Base-by-base conservation (phyloP, 2,797 vertebrate genomes). In the Gadopsis bispinosus region DNA sequence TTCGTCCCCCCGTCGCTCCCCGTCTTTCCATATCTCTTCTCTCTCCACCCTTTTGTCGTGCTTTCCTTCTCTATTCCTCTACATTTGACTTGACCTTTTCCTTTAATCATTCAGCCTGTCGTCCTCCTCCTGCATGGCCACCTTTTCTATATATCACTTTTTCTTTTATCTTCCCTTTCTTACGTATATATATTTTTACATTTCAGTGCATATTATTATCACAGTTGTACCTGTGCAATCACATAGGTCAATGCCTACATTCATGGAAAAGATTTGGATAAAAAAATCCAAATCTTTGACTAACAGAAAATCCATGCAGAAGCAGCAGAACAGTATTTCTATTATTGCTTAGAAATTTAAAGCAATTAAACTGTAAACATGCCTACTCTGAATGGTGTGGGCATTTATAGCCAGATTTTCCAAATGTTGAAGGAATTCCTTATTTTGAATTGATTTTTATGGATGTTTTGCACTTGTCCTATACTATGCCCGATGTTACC, bases 21-120 rank as follows among this genome's bases (percentile, higher is more conserved):
- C 83, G 62, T 88, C 86, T 81, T 69, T 60, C 80, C 55, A 17
- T 26, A 75, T 88, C 68, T 72, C 63, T 31, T 70, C 66, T 41
- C 55, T 55, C 60, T 64, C 45, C 64, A 50, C 69, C 76, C 55
- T 50, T 83, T 83, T 62, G 41, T 78, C 62, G 72, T 26, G 8
- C 14, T 67, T 73, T 62, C 60, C 29, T 71, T 53, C 50, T 65
- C 48, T 19, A 37, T 76, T 75, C 65, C 47, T 78, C 39, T 69
- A 70, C 68, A 74, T 80, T 77, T 51, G 6, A 9, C 26, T 68
- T 70, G 70, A 83, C 73, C 73, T 81, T 89, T 82, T 78, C 50
- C 39, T 64, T 72, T 59, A 7, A 74, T 78, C 17, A 69, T 59
- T 59, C 35, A 70, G 54, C 35, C 50, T 7, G 31, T 67, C 22